Evolutionary conservation across 2,888 invertebrate genomes (phyloP).

Genomic region (Prionchulus punctatus): DNA sequence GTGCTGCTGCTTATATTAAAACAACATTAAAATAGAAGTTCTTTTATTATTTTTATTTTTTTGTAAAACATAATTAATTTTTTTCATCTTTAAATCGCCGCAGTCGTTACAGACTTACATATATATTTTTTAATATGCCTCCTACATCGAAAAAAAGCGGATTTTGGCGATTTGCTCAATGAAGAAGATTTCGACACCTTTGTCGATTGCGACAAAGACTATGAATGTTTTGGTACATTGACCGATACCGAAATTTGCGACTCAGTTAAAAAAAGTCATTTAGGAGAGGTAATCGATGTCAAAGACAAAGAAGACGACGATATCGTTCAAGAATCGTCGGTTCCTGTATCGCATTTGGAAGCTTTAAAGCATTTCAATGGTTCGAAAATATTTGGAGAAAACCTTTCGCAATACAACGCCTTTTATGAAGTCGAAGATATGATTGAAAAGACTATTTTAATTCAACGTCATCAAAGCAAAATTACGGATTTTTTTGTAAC

Average conservation of each 20-base stretch:
- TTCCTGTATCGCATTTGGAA: background rate
- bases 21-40: too few relatives aligned
- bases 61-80: too few relatives aligned
- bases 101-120: too few relatives aligned
- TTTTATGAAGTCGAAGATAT: constrained; percentile 1
- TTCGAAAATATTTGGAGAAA: background rate
- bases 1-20: too few relatives aligned
- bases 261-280: background rate
- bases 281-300: background rate
- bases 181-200: background rate
- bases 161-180: background rate
- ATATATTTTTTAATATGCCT: too few relatives aligned
- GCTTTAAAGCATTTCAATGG: background rate
- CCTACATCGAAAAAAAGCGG: too few relatives aligned
- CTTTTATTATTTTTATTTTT: too few relatives aligned
- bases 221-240: background rate
- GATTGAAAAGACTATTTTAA: background rate
- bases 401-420: background rate
- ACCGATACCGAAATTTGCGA: constrained; percentile 1
- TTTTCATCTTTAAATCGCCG: too few relatives aligned
- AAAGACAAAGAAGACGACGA: background rate
- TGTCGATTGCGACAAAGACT: background rate
- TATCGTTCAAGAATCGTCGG: background rate
- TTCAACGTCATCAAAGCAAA: background rate
- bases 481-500: background rate